Conservation (phyloP, 2,797 vertebrate species). For the Micropoecilia bifurca region DNA sequence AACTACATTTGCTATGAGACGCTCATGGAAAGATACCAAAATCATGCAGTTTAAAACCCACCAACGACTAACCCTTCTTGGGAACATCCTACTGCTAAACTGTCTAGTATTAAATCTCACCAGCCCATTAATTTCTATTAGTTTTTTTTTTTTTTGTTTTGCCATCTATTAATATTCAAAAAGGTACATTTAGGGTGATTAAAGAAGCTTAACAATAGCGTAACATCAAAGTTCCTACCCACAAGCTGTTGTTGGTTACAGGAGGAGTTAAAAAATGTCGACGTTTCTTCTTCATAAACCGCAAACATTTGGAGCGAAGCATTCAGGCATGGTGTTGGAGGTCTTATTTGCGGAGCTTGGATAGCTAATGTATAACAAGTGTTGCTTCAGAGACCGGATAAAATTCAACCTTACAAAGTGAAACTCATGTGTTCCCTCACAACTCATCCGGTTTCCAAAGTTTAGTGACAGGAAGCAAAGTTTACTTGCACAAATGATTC, state of each 20-base stretch:
- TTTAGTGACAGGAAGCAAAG: conserved; percentile 32
- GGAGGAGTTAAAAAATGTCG: background rate
- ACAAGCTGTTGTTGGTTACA: background rate
- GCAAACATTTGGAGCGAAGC: background rate
- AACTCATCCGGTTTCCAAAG: background rate
- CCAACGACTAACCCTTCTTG: background rate
- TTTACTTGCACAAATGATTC: conserved; percentile 50
- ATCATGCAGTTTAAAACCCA: background rate
- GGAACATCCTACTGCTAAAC: background rate
- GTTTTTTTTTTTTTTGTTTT: no score
- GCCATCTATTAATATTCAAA: no score
- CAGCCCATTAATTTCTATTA: no score
- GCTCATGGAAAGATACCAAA: background rate
- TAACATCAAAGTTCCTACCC: background rate
- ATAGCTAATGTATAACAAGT: background rate
- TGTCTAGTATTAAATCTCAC: no score
- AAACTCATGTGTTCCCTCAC: background rate
- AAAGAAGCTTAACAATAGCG: background rate
- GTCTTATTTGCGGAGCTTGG: background rate
- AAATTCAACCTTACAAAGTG: background rate
- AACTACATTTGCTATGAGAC: no score
- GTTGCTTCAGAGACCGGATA: conserved; percentile 32
- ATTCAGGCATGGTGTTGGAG: background rate
- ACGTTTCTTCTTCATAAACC: background rate
- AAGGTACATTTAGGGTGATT: no score